Percentiles rank a stretch among this genome's conserved stretches.
Conservation (phyloP, 2,797 vertebrate species). For the Cyclopterus lumpus region DNA sequence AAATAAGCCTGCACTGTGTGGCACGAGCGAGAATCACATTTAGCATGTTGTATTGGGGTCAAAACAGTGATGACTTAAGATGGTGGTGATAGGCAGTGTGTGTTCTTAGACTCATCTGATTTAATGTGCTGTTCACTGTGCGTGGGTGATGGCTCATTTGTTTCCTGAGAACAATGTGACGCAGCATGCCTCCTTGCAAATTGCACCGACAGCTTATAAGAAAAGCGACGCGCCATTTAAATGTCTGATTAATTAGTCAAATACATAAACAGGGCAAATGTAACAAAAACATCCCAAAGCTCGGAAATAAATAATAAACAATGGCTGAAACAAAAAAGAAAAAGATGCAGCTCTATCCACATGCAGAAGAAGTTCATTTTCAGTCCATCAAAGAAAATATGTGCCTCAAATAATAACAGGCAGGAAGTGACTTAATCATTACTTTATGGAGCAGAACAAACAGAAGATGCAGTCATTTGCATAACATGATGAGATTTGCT, state of each 20-base stretch:
- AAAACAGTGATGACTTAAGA: constrained; percentile 49
- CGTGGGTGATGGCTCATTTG: constrained; percentile 48
- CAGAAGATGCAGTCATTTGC: constrained; percentile 76
- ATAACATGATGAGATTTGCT: constrained; percentile 80
- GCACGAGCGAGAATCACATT: constrained; percentile 42
- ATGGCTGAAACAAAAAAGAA: constrained; percentile 6
- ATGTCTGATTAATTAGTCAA: constrained; percentile 44
- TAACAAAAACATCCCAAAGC: constrained; percentile 14
- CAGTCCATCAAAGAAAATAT: constrained; percentile 58
- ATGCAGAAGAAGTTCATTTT: constrained; percentile 39
- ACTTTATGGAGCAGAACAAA: constrained; percentile 77
- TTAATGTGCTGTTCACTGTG: constrained; percentile 46
- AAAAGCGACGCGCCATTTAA: constrained; percentile 17
- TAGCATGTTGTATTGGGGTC: constrained; percentile 53
- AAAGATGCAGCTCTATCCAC: not conserved
- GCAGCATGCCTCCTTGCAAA: constrained; percentile 38
- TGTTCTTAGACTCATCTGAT: constrained; percentile 47
- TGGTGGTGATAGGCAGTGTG: constrained; percentile 39
- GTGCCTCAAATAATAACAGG: constrained; percentile 51
- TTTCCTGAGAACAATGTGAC: constrained; percentile 51
- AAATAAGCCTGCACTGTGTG: constrained; percentile 38
- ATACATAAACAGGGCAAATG: constrained; percentile 28
- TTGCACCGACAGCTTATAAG: constrained; percentile 35
- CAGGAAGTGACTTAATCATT: constrained; percentile 65
- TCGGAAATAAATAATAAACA: constrained; percentile 22